A percentile compares a stretch with the other conserved stretches of the same genome.
Conservation (phyloP, 2,113 vertebrate genomes). For the Ictalurus furcatus region DNA sequence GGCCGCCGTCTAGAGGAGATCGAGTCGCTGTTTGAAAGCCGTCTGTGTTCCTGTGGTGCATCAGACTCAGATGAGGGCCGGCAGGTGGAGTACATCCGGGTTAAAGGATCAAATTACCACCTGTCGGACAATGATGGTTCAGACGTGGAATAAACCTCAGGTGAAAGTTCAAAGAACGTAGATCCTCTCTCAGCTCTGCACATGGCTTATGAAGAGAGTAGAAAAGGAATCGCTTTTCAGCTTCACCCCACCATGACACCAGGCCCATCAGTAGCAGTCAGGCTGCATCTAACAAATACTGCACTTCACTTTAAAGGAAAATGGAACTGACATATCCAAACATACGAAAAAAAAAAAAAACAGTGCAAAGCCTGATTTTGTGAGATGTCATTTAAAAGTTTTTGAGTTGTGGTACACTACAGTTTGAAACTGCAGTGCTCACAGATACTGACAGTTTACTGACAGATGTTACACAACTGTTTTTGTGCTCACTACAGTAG, state of each 20-base stretch:
- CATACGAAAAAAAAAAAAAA: slow-evolving; percentile 6
- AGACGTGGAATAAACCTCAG: slow-evolving; percentile 84
- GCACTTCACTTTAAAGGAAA: slow-evolving; percentile 33
- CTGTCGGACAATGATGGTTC: slow-evolving; percentile 98
- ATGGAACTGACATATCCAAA: slow-evolving; percentile 33
- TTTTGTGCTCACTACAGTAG: slow-evolving; percentile 28
- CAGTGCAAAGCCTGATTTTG: slow-evolving; percentile 27
- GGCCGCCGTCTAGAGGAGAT: slow-evolving; percentile 94
- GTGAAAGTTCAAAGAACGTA: slow-evolving; percentile 15
- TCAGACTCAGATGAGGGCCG: slow-evolving; percentile 91
- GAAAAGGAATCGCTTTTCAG: slow-evolving; percentile 36
- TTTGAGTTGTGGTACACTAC: neutral
- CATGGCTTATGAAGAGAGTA: slow-evolving; percentile 3
- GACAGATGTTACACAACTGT: slow-evolving; percentile 13
- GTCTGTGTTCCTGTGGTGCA: slow-evolving; percentile 89
- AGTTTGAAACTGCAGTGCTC: neutral
- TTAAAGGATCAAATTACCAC: slow-evolving; percentile 98
- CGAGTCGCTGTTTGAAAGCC: slow-evolving; percentile 90
- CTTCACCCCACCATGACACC: slow-evolving; percentile 39
- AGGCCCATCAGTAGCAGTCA: slow-evolving; percentile 39
- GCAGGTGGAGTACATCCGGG: slow-evolving; percentile 97
- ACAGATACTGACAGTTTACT: slow-evolving; percentile 5
- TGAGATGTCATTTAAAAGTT: slow-evolving; percentile 2
- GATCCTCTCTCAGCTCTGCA: slow-evolving; percentile 23
- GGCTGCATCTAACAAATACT: slow-evolving; percentile 31